A percentile compares a stretch with the other conserved stretches of the same genome.
Conservation (phyloP, 2,113 vertebrate species). For the Crotophaga sulcirostris region DNA sequence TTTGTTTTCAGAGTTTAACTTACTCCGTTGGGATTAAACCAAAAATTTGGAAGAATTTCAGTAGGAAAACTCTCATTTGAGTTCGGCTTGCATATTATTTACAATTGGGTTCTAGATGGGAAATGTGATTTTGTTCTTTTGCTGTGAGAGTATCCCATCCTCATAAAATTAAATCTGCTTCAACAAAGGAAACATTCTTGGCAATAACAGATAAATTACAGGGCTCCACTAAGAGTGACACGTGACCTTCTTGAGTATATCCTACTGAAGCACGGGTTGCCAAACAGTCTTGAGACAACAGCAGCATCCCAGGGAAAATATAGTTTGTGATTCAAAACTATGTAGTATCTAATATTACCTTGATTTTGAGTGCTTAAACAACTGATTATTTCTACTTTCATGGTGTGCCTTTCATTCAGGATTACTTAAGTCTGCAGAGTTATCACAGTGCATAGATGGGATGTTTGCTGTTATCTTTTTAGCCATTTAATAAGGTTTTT, state of each 20-base stretch:
- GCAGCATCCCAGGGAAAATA: not conserved
- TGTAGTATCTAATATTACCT: not conserved
- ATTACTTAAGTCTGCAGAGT: too few species aligned
- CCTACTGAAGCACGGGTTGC: not conserved
- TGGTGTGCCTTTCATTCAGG: not conserved
- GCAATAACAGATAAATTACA: not conserved
- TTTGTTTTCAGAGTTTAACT: not conserved
- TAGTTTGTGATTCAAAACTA: too few species aligned
- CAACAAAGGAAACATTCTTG: not conserved
- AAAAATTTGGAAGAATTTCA: not conserved
- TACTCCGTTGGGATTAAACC: not conserved
- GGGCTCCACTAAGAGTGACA: not conserved
- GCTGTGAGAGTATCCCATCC: not conserved
- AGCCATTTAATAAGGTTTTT: fast-evolving
- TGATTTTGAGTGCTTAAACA: not conserved
- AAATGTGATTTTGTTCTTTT: not conserved
- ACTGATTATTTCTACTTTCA: not conserved
- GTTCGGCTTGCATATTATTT: not conserved
- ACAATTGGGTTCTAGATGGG: not conserved
- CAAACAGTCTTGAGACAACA: not conserved
- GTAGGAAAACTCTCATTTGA: not conserved
- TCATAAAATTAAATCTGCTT: not conserved
- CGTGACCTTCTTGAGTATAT: not conserved
- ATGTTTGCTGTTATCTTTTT: fast-evolving
- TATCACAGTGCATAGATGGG: not conserved